These are phyloP conservation scores for Gymnorhina tibicen DNA, from an alignment of 2,113 vertebrate species.

Conservation along the genomic window DNA sequence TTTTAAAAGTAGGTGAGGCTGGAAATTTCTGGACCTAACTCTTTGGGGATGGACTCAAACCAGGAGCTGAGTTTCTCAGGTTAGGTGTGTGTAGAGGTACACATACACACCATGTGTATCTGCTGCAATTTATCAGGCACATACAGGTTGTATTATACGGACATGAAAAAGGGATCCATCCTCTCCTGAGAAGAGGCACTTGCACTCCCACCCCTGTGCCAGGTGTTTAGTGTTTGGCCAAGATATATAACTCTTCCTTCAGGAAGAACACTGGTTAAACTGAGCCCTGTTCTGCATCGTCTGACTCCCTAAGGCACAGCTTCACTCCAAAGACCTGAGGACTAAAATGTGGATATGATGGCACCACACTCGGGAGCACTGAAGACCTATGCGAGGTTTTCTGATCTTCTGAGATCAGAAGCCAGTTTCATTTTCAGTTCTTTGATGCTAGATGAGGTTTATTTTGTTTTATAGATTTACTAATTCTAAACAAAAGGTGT, in stretches of 20 bases:
- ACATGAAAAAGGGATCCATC: not conserved
- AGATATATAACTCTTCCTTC: not conserved
- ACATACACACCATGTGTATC: not conserved
- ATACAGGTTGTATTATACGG: not conserved
- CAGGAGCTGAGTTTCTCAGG: not conserved
- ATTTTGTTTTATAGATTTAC: not conserved
- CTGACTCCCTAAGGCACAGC: not conserved
- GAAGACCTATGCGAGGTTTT: not conserved
- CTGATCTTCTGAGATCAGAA: not conserved
- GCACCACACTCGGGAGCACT: not conserved
- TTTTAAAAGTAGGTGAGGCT: not conserved
- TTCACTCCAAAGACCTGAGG: not conserved
- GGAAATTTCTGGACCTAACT: not conserved
- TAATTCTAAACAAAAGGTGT: not conserved
- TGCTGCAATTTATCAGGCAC: not conserved
- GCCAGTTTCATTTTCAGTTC: not conserved
- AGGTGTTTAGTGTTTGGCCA: not conserved
- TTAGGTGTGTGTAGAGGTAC: not conserved
- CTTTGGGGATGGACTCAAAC: not conserved
- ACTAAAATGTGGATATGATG: not conserved
- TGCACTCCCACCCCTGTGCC: not conserved
- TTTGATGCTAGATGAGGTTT: not conserved
- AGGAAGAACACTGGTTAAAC: not conserved
- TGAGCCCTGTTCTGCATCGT: not conserved
- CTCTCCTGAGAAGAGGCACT: not conserved